These are phyloP conservation scores for Phylloscopus collybita DNA, from an alignment of 2,797 vertebrate genomes.

Conservation along the genomic window DNA sequence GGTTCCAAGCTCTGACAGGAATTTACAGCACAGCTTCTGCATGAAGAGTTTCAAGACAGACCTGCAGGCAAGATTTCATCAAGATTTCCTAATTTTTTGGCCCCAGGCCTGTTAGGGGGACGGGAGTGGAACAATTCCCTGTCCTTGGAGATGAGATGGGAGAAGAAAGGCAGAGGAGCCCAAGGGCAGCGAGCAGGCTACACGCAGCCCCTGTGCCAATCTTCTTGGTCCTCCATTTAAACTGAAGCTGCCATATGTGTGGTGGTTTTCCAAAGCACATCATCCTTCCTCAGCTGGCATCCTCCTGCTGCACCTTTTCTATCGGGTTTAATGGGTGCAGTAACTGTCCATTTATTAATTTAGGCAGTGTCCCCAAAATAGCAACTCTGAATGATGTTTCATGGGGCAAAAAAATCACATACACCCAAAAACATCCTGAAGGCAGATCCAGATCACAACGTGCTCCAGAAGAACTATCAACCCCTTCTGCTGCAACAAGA, in stretches of 20 bases:
- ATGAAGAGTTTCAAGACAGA: neutral
- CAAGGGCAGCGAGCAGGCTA: accelerated
- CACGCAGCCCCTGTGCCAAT: accelerated
- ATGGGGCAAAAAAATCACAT: neutral
- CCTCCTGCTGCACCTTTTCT: neutral
- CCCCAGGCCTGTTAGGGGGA: neutral
- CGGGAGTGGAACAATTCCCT: neutral
- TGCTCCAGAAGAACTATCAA: neutral
- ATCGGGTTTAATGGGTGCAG: accelerated
- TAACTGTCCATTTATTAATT: neutral
- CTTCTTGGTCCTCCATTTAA: neutral
- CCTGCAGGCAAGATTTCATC: neutral
- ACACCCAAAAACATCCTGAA: neutral
- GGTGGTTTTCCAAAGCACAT: neutral
- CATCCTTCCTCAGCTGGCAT: neutral
- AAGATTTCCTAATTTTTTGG: neutral
- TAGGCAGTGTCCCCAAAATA: neutral
- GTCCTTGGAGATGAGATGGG: neutral
- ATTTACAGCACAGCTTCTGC: neutral
- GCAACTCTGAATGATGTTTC: neutral
- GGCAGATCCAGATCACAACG: neutral
- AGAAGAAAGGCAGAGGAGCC: neutral
- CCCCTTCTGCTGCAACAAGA: neutral
- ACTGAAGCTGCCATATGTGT: neutral
- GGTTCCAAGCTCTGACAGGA: neutral